phyloP scores from a whole-genome alignment of 2,888 invertebrate species.

The Cerastoderma edule region DNA sequence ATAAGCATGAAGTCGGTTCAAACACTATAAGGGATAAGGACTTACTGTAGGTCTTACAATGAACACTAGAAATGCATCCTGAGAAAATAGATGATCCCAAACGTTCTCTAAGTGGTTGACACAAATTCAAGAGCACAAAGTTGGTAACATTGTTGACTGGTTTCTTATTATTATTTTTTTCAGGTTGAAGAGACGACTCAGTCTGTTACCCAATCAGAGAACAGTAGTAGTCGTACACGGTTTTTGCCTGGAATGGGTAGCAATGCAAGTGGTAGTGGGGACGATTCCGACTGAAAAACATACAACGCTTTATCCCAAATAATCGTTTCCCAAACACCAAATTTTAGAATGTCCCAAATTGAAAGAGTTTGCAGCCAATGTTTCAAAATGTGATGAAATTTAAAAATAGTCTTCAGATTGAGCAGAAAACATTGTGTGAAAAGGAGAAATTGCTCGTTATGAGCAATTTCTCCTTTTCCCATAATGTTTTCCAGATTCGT shows the following conservation, averaged over 20 bases:
- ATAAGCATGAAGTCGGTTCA: too few species aligned
- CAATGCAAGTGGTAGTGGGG: slow-evolving; percentile 69
- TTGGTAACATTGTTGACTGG: neutral
- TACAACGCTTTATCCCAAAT: neutral
- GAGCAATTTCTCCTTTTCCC: neutral
- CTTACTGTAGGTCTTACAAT: too few species aligned
- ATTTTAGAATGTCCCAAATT: neutral
- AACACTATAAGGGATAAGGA: too few species aligned
- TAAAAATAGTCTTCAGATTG: too few species aligned
- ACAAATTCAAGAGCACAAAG: too few species aligned
- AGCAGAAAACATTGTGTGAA: neutral
- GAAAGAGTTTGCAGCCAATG: neutral
- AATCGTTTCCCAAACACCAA: neutral
- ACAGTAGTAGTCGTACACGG: slow-evolving; percentile 70
- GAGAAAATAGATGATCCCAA: too few species aligned
- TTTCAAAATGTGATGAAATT: neutral
- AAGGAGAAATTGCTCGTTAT: neutral
- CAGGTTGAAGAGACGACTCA: slow-evolving; percentile 81
- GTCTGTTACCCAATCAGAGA: slow-evolving; percentile 81
- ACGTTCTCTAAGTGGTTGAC: too few species aligned
- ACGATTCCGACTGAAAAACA: slow-evolving; percentile 71
- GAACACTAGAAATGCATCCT: too few species aligned
- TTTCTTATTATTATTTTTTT: neutral
- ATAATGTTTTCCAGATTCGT: neutral
- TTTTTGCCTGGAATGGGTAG: slow-evolving; percentile 75